Percentiles rank a stretch among this genome's conserved stretches.
phyloP scores from a whole-genome alignment of 2,113 vertebrate species.

The cattle (Bos taurus) region ARS-UCD2.0 NC_037338.1:17659501-17660000 shows the following conservation, averaged over 20 bases:
- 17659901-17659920: no score
- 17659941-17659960: no score
- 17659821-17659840: no score
- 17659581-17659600: neutral
- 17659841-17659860: no score
- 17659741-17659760: neutral
- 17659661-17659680: neutral
- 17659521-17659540: neutral
- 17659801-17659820: no score
- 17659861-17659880: no score
- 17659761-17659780: no score
- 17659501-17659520: neutral
- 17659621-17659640: neutral
- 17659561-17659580: neutral
- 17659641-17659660: neutral
- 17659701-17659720: neutral
- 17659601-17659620: neutral
- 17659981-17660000: no score
- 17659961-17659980: no score
- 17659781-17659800: no score
- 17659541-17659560: neutral
- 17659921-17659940: no score
- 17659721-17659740: neutral
- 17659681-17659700: neutral
- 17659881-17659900: no score